phyloP scores from a whole-genome alignment of 2,888 invertebrate genomes.

The Branchellion lobata region DNA sequence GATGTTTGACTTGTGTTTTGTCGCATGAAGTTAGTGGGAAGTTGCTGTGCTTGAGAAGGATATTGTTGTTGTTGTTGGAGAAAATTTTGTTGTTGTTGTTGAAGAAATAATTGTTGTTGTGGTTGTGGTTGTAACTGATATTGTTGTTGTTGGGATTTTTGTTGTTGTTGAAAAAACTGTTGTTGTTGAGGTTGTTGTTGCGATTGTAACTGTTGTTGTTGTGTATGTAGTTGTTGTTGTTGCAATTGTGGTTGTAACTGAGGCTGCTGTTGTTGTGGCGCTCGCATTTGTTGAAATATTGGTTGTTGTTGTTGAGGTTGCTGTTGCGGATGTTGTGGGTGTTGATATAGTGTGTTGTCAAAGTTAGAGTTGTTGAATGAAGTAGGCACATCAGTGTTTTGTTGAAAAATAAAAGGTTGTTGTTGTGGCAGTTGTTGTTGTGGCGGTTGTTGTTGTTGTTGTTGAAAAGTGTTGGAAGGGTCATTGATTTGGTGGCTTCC shows the following conservation, averaged over 20 bases:
- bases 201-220: too few relatives aligned
- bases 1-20: too few relatives aligned
- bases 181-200: too few relatives aligned
- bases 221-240: too few relatives aligned
- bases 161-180: too few relatives aligned
- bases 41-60: too few relatives aligned
- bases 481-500: not conserved
- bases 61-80: too few relatives aligned
- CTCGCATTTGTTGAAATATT: not conserved
- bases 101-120: too few relatives aligned
- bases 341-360: not conserved
- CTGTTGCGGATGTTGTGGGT: not conserved
- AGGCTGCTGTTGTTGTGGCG: not conserved
- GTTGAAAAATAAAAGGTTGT: not conserved
- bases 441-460: not conserved
- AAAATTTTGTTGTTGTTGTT: too few relatives aligned
- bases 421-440: not conserved
- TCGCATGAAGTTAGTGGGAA: not conserved
- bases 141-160: not conserved
- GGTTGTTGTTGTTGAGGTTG: conserved; percentile 18
- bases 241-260: not conserved
- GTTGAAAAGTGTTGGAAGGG: too few relatives aligned
- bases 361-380: not conserved
- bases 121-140: too few relatives aligned
- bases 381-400: conserved; percentile 10